Percentiles rank a stretch among this genome's conserved stretches.
phyloP scores from a whole-genome alignment of 1,140 invertebrate genomes.

The Nixonia krombeini region DNA sequence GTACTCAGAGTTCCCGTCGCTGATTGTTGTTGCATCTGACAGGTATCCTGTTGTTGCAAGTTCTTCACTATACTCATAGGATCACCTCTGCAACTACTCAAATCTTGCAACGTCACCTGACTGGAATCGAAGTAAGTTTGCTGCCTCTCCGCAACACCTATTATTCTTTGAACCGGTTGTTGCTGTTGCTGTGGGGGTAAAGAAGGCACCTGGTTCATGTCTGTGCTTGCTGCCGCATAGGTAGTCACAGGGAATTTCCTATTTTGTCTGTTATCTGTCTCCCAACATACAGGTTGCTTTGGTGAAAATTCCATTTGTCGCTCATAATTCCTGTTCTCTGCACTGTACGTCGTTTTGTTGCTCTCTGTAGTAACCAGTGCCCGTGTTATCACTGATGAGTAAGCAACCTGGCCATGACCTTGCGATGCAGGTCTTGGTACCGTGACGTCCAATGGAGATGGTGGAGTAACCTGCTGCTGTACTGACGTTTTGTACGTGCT shows the following conservation, averaged over 20 bases:
- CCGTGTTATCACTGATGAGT: constrained; percentile 81
- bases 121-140: constrained; percentile 74
- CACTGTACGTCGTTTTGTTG: constrained; percentile 72
- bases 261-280: constrained; percentile 57
- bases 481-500: constrained; percentile 66
- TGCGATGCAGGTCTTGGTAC: constrained; percentile 77
- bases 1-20: constrained; percentile 9
- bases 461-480: constrained; percentile 75
- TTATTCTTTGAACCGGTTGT: constrained; percentile 61
- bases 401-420: constrained; percentile 76
- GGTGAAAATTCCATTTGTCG: constrained; percentile 66
- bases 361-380: constrained; percentile 75
- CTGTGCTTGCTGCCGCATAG: constrained; percentile 43
- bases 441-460: constrained; percentile 79
- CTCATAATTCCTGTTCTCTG: constrained; percentile 75
- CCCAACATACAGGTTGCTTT: constrained; percentile 64
- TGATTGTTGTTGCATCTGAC: constrained; percentile 72
- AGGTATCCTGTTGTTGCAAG: constrained; percentile 79
- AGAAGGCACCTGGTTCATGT: constrained; percentile 60
- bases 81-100: constrained; percentile 80
- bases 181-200: constrained; percentile 60
- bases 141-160: constrained; percentile 62
- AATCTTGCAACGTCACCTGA: constrained; percentile 77
- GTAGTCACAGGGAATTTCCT: constrained; percentile 54
- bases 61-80: constrained; percentile 83